Conservation (phyloP, 1,140 invertebrate genomes). For the Eriosoma lanigerum region DNA sequence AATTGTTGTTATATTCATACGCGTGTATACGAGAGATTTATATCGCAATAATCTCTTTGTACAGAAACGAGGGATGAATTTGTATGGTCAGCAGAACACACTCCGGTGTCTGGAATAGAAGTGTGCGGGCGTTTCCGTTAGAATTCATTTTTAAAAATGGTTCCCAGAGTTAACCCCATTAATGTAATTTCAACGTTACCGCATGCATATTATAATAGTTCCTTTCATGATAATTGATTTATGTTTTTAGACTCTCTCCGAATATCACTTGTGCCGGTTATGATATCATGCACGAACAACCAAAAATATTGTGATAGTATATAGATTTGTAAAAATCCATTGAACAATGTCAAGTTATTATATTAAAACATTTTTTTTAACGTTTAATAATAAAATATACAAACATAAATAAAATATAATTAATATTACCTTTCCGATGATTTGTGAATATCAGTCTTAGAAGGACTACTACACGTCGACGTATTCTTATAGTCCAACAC, state of each 20-base stretch:
- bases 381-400: too few relatives aligned
- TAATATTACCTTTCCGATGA: slow-evolving; percentile 72
- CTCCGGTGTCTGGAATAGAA: neutral
- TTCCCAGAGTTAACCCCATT: slow-evolving; percentile 21
- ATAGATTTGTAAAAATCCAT: too few relatives aligned
- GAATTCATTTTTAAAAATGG: slow-evolving; percentile 20
- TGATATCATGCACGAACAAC: too few relatives aligned
- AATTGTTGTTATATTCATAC: too few relatives aligned
- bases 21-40: neutral
- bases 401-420: too few relatives aligned
- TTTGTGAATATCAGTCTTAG: slow-evolving; percentile 67
- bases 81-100: slow-evolving; percentile 11
- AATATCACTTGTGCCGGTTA: too few relatives aligned
- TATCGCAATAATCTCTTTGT: neutral
- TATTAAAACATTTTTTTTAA: too few relatives aligned
- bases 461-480: slow-evolving; percentile 78
- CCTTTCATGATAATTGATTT: slow-evolving; percentile 32
- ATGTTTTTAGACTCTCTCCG: slow-evolving; percentile 31
- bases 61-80: neutral
- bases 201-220: neutral
- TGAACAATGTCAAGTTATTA: too few relatives aligned
- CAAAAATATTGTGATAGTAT: too few relatives aligned
- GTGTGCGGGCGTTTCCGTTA: slow-evolving; percentile 28
- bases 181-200: slow-evolving; percentile 33
- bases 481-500: slow-evolving; percentile 86